Conservation (phyloP, 2,888 invertebrate species). For the Embidobia sp. region DNA sequence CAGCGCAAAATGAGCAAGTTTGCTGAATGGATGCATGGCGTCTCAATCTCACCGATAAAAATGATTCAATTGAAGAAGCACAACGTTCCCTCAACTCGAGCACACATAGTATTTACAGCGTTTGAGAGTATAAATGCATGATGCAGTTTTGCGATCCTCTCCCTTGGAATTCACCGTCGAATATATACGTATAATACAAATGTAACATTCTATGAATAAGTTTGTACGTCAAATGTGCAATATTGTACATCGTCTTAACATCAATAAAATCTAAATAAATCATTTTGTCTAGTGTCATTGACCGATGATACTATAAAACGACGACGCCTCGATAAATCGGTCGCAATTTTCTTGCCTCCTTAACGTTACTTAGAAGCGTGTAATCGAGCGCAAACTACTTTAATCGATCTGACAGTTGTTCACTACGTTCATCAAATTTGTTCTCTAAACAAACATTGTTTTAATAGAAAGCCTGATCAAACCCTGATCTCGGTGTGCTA, state of each 20-base stretch:
- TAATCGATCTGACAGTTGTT: slow-evolving; percentile 56
- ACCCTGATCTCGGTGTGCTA: slow-evolving; percentile 74
- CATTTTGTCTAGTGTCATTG: slow-evolving; percentile 36
- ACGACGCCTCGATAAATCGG: slow-evolving; percentile 45
- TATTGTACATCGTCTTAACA: slow-evolving; percentile 56
- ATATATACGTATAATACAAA: slow-evolving; percentile 54
- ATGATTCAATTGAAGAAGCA: slow-evolving; percentile 27
- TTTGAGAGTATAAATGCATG: slow-evolving; percentile 24
- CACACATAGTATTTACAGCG: slow-evolving; percentile 42
- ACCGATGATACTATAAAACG: slow-evolving; percentile 54
- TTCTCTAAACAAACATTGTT: slow-evolving; percentile 66
- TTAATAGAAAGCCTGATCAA: slow-evolving; percentile 72
- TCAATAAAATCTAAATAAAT: slow-evolving; percentile 52
- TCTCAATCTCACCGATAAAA: slow-evolving; percentile 8
- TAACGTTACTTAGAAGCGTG: slow-evolving; percentile 51
- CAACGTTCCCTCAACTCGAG: slow-evolving; percentile 9
- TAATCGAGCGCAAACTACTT: slow-evolving; percentile 47
- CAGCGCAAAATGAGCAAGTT: slow-evolving; percentile 19
- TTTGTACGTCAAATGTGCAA: slow-evolving; percentile 63
- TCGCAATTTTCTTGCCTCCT: slow-evolving; percentile 32
- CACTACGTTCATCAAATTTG: slow-evolving; percentile 49
- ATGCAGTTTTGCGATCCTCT: slow-evolving; percentile 23
- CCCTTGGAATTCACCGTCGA: slow-evolving; percentile 32
- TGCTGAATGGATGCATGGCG: background rate
- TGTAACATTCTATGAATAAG: slow-evolving; percentile 55